A percentile compares a stretch with the other conserved stretches of the same genome.
phyloP scores from a whole-genome alignment of 1,140 invertebrate genomes.

The Zaprionus lachaisei region DNA sequence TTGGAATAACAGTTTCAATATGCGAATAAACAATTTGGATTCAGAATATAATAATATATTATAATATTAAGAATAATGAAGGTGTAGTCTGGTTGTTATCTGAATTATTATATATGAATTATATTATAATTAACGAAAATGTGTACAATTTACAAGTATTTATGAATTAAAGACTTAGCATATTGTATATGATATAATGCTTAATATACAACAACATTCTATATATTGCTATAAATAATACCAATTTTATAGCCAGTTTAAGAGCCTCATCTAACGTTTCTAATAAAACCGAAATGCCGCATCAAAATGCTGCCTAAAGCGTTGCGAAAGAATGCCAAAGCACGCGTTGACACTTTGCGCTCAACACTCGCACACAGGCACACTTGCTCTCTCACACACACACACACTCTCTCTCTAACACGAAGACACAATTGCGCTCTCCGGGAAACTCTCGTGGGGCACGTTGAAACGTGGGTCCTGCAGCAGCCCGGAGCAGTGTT shows the following conservation, averaged over 20 bases:
- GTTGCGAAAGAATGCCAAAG: constrained; percentile 70
- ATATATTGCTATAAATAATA: not conserved
- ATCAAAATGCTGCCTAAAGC: constrained; percentile 11
- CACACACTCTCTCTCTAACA: not conserved
- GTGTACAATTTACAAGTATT: too few relatives aligned
- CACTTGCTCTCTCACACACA: constrained; percentile 5
- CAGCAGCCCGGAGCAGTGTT: constrained; percentile 59
- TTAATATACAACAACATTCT: too few relatives aligned
- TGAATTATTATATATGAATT: too few relatives aligned
- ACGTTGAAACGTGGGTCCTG: constrained; percentile 66
- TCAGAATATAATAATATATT: too few relatives aligned
- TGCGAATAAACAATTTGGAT: too few relatives aligned
- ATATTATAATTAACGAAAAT: too few relatives aligned
- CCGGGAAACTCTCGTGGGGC: constrained; percentile 61
- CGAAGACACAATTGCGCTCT: constrained; percentile 53
- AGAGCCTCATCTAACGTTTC: not conserved
- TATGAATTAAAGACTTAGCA: too few relatives aligned
- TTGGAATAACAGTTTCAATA: too few relatives aligned
- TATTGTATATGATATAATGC: too few relatives aligned
- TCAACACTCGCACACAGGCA: constrained; percentile 67
- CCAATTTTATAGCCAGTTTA: not conserved
- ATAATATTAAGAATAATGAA: too few relatives aligned
- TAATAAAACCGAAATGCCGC: constrained; percentile 23
- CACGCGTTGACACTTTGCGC: constrained; percentile 81
- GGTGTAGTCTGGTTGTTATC: too few relatives aligned